These are phyloP conservation scores for Aplocera efformata DNA, from an alignment of 2,888 invertebrate genomes.

Conservation along the genomic window DNA sequence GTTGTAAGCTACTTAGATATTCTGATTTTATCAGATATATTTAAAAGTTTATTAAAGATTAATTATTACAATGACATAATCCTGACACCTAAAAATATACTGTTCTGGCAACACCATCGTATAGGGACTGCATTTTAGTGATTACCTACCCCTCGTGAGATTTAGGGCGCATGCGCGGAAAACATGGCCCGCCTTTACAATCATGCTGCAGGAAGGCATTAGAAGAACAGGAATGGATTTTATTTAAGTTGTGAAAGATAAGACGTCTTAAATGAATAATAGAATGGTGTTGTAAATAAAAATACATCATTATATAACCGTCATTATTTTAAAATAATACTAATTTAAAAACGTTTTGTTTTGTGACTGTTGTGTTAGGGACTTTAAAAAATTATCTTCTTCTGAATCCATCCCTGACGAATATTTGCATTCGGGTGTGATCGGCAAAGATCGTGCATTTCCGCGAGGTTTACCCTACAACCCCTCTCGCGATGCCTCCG, in stretches of 20 bases:
- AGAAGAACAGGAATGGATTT: slow-evolving; percentile 47
- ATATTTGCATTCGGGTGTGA: slow-evolving; percentile 65
- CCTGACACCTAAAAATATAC: too few species aligned
- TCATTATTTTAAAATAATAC: too few species aligned
- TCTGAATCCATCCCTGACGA: slow-evolving; percentile 50
- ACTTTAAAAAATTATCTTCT: slow-evolving; percentile 12
- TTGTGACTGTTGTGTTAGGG: not conserved
- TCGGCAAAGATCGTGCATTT: slow-evolving; percentile 67
- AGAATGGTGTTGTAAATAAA: not conserved
- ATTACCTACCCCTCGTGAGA: slow-evolving; percentile 57
- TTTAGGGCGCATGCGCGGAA: slow-evolving; percentile 68
- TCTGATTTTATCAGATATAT: not conserved
- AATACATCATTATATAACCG: too few species aligned
- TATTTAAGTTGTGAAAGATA: slow-evolving; percentile 4
- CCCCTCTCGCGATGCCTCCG: slow-evolving; percentile 67
- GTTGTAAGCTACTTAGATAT: too few species aligned
- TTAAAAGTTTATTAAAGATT: not conserved
- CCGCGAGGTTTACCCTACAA: slow-evolving; percentile 63
- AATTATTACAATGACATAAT: too few species aligned
- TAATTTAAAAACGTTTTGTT: not conserved
- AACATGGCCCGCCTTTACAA: slow-evolving; percentile 63
- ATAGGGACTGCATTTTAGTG: slow-evolving; percentile 54
- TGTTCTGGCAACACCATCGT: slow-evolving; percentile 40
- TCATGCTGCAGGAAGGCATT: slow-evolving; percentile 64
- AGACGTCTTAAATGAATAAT: not conserved